A percentile compares a stretch with the other conserved stretches of the same genome.
Conservation (phyloP, 2,113 vertebrate species). For the Urocynchramus pylzowi region DNA sequence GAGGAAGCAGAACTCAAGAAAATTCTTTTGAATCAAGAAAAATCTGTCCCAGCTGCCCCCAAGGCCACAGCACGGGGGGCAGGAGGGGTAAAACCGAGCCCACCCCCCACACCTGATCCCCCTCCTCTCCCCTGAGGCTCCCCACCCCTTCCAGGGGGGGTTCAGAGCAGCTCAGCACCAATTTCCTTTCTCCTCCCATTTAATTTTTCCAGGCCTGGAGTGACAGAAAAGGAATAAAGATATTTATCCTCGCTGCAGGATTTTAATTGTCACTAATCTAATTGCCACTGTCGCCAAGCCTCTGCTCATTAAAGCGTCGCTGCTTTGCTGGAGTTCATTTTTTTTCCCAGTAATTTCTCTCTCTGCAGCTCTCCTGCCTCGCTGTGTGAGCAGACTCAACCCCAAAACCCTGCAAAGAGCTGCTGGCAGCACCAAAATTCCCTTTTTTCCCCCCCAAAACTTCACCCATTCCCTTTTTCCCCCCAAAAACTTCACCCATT, state of each 20-base stretch:
- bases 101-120: rapidly evolving
- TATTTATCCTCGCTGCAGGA: constrained; percentile 64
- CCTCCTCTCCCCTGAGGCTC: neutral
- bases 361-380: neutral
- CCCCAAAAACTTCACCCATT: too few relatives aligned
- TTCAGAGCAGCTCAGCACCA: constrained; percentile 23
- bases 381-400: neutral
- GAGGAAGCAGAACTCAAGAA: neutral
- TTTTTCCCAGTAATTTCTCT: neutral
- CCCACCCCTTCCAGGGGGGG: neutral
- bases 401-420: neutral
- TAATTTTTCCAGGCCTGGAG: constrained; percentile 40
- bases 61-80: neutral
- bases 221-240: constrained; percentile 58
- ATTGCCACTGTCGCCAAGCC: constrained; percentile 60
- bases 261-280: constrained; percentile 76
- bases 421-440: neutral
- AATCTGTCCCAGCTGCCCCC: neutral
- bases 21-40: neutral
- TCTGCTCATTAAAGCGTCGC: constrained; percentile 64
- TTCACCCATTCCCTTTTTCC: too few relatives aligned
- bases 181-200: constrained; percentile 43
- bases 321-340: neutral
- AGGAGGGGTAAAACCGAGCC: neutral
- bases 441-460: neutral